Evolutionary conservation across 2,113 vertebrate genomes (phyloP).

Genomic region (Lasiurus cinereus): DNA sequence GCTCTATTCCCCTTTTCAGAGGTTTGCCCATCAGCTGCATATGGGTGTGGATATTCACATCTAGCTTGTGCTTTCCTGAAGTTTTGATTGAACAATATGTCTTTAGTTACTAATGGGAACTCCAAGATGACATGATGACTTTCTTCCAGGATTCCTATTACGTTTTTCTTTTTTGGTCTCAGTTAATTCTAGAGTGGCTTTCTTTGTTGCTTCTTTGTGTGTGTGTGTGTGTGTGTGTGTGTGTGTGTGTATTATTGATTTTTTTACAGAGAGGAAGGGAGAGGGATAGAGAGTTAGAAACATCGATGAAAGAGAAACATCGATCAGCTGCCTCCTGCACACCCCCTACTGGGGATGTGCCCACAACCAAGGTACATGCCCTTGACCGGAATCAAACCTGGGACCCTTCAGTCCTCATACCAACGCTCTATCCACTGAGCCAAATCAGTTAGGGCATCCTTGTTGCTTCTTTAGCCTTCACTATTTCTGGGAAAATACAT

Average conservation of each 20-base stretch:
- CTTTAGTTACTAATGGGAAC: not conserved
- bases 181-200: not conserved
- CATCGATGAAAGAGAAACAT: no score
- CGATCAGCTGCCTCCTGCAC: no score
- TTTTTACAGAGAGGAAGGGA: no score
- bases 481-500: constrained; percentile 30
- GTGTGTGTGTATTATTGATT: no score
- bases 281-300: no score
- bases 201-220: not conserved
- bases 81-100: not conserved
- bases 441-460: not conserved
- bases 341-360: no score
- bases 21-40: not conserved
- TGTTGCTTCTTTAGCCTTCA: not conserved
- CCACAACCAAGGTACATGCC: no score
- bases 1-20: not conserved
- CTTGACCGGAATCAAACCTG: no score
- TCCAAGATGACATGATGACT: not conserved
- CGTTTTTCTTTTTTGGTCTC: not conserved
- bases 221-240: no score
- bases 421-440: no score
- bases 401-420: no score
- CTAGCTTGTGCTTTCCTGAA: not conserved
- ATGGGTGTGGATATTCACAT: not conserved
- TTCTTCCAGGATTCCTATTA: not conserved